Base-by-base conservation (phyloP, 2,113 vertebrate species). In the Syngnathus typhle region DNA sequence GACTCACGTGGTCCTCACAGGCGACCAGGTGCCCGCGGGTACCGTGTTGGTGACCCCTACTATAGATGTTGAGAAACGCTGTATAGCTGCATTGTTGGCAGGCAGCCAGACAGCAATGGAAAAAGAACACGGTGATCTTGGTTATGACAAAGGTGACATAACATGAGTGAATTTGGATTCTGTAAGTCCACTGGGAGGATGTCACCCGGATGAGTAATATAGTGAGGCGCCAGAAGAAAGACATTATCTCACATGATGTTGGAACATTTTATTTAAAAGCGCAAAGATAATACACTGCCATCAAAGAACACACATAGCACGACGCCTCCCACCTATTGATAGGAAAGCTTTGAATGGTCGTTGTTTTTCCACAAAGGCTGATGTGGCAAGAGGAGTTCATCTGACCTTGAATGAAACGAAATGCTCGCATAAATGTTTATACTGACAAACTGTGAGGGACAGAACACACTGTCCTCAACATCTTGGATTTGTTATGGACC, bases 61-160 rank as follows among this genome's bases (percentile, higher is more conserved):
- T 60, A 73, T 52, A 67, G 55, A 65, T 60, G 68, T 64, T 23
- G 66, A 73, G 58, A 77, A 32, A 80, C 64, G 69, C 58, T 58
- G 78, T 71, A 73, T 66, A 65, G 78, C 70, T 74, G 80, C 69
- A 46, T 47, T 60, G 69, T 71, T 84, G 80, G 81, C 81, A 75
- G 64, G 72, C 69, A 62, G 69, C 83, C 81, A 85, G 67, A 68
- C 64, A 62, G 67, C 69, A 67, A 72, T 73, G 51, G 77, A 74
- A 85, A 32, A 65, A 69, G 87, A 89, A 89, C 88, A 89, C 56
- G 72, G 77, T 84, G 88, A 86, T 81, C 84, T 75, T 65, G 72
- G 73, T 86, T 73, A 85, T 85, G 75, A 87, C 80, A 82, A 82
- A 82, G 75, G 76, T 86, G 87, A 84, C 83, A 79, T 75, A 82